A percentile compares a stretch with the other conserved stretches of the same genome.
phyloP scores from a whole-genome alignment of 53 echinoderm and acorn worm species.

The Paracentrotus lividus region DNA sequence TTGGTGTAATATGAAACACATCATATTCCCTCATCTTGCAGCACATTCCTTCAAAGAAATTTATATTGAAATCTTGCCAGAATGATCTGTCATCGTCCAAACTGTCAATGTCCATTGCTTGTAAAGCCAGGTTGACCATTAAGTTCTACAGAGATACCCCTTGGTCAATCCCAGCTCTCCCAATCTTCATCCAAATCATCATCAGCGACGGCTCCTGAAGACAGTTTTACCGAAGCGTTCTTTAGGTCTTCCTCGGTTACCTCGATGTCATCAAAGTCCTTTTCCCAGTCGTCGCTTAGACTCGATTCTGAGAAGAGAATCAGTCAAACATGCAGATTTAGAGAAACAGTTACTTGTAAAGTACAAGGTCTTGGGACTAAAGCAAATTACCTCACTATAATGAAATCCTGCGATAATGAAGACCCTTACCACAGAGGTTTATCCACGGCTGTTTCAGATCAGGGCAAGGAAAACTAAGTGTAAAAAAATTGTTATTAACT shows the following conservation, averaged over 20 bases:
- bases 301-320: slow-evolving; percentile 82
- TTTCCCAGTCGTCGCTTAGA: slow-evolving; percentile 98
- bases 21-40: too few species aligned
- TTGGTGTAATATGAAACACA: too few species aligned
- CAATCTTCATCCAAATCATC: slow-evolving; percentile 90
- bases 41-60: too few species aligned
- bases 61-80: not conserved
- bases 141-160: not conserved
- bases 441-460: too few species aligned
- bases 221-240: slow-evolving; percentile 74
- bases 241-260: slow-evolving; percentile 92
- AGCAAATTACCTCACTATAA: too few species aligned
- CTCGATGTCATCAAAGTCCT: slow-evolving; percentile 98
- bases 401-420: too few species aligned
- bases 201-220: slow-evolving; percentile 62
- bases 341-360: not conserved
- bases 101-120: not conserved
- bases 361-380: not conserved
- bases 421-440: too few species aligned
- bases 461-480: too few species aligned
- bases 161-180: slow-evolving; percentile 96
- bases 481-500: too few species aligned
- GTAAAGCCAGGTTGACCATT: not conserved
- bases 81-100: not conserved
- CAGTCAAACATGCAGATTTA: not conserved